Evolutionary conservation across 2,113 vertebrate species (phyloP), one percentile per base, ranked within the genome.

Genomic region (Cebidichthys violaceus): DNA sequence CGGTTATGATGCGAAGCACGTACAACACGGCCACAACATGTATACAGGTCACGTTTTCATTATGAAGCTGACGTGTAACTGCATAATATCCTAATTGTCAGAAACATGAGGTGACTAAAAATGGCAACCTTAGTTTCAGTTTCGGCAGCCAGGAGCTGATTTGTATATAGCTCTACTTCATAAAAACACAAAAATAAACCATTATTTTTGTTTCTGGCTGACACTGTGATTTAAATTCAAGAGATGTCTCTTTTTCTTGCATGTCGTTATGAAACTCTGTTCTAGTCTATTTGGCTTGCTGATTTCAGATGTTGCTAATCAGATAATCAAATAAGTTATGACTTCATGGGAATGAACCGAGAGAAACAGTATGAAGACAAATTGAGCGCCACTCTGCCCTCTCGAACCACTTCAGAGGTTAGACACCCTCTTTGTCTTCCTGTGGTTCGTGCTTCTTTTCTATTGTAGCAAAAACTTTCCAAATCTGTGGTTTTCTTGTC

Each of bases 261-360:
- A n/a, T 73, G 20, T 57, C 24, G 4, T 29, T 55, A 9, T 41
- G n/a, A 22, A 70, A 13, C 66, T 79, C 39, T 65, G 4, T 70
- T 52, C 7, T n/a, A 59, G 62, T 70, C 43, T 55, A 24, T n/a
- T 57, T 29, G 55, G 17, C 11, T 62, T 43, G 11, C 31, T 79
- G 27, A 61, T 66, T 66, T 84, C 24, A 35, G 59, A 62, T 55
- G 35, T 70, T 64, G n/a, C 72, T 76, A 65, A 83, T 76, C 61
- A 62, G 45, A 29, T 77, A 37, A 76, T 80, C 31, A 52, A 50
- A 57, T 45, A 67, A 59, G 60, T 61, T 35, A 33, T 75, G 18
- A 22, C 54, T 24, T 45, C 17, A 31, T 68, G 22, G 15, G 67
- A 68, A 68, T 27, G 45, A 64, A 33, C 13, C 17, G 6, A 5